Percentiles rank a stretch among this genome's conserved stretches.
phyloP scores from a whole-genome alignment of 1,140 invertebrate genomes.

The Oncopodura yosiiana region DNA sequence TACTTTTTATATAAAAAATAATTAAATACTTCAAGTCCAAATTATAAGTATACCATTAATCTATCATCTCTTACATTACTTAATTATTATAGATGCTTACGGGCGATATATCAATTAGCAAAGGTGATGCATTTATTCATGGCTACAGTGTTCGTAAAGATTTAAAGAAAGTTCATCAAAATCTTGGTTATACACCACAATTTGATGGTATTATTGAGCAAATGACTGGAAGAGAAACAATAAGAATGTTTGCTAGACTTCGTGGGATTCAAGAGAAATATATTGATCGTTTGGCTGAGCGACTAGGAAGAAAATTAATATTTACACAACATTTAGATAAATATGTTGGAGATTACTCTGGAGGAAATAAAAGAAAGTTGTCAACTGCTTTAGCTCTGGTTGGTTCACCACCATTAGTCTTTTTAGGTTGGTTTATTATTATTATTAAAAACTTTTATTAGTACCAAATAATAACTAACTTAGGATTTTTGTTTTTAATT shows the following conservation, averaged over 20 bases:
- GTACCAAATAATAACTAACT: background rate
- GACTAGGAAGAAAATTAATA: constrained; percentile 38
- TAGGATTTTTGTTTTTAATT: background rate
- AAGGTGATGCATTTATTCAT: constrained; percentile 51
- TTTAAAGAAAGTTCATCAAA: constrained; percentile 44
- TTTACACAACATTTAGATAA: constrained; percentile 43
- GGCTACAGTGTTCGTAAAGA: constrained; percentile 42
- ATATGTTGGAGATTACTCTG: constrained; percentile 52
- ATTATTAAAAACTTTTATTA: constrained; percentile 35
- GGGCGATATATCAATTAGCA: constrained; percentile 57
- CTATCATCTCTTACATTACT: too few relatives aligned
- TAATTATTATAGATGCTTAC: constrained; percentile 58
- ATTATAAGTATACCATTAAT: too few relatives aligned
- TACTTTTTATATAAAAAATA: constrained; percentile 52
- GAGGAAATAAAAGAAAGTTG: constrained; percentile 90
- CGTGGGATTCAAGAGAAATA: constrained; percentile 52
- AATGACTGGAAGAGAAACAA: constrained; percentile 66
- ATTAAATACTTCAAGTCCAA: background rate
- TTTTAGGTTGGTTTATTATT: constrained; percentile 74
- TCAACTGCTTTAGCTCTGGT: constrained; percentile 85
- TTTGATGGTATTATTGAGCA: constrained; percentile 72
- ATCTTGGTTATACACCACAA: constrained; percentile 69
- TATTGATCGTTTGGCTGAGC: constrained; percentile 39
- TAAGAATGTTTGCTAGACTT: constrained; percentile 62
- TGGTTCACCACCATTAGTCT: constrained; percentile 78